Evolutionary conservation across 2,888 invertebrate species (phyloP).

Genomic region (Tetragnatha montana): DNA sequence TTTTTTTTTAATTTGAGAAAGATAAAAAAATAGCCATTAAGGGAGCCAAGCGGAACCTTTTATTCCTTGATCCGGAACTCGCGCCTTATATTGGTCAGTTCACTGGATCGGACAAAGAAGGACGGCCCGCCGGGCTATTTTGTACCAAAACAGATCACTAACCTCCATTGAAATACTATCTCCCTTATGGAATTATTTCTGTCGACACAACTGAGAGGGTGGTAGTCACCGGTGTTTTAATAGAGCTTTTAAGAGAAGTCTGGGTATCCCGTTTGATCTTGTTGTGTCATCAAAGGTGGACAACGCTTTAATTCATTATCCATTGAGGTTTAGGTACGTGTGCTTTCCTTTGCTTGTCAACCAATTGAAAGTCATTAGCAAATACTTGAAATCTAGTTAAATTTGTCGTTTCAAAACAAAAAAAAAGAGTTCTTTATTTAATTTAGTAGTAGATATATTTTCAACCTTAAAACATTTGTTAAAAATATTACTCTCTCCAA

Average conservation of each 20-base stretch:
- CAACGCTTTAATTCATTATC: neutral
- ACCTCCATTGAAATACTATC: constrained; percentile 31
- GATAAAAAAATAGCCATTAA: constrained; percentile 26
- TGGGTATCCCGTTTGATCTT: neutral
- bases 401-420: no score
- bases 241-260: neutral
- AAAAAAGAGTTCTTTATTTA: no score
- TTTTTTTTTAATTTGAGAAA: constrained; percentile 29
- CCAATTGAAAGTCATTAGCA: no score
- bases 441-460: no score
- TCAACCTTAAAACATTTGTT: no score
- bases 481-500: no score
- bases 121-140: constrained; percentile 38
- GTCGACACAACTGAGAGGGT: neutral
- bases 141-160: constrained; percentile 22
- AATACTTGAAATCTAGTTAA: no score
- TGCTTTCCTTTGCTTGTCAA: no score
- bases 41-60: constrained; percentile 48
- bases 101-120: constrained; percentile 29
- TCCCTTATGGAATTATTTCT: neutral
- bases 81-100: constrained; percentile 28
- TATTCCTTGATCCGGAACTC: constrained; percentile 58
- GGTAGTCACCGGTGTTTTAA: neutral
- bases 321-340: neutral
- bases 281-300: neutral